Base-by-base conservation (phyloP, 2,888 invertebrate species). In the Tipula vernalis region DNA sequence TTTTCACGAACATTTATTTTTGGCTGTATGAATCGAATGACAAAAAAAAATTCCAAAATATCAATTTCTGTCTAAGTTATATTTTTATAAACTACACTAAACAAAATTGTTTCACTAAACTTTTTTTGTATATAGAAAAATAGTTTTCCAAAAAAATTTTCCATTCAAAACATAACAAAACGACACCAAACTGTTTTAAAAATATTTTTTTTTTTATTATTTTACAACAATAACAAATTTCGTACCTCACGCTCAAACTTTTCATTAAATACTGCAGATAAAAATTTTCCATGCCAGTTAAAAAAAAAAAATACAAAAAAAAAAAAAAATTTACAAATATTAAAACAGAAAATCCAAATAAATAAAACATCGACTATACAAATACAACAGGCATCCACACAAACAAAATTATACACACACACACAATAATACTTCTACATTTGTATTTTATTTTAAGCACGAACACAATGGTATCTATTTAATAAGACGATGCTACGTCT, bases 201-300 rank as follows among this genome's bases (percentile, higher is more conserved):
- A 10, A 71, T 71, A 28, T 84, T 84, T 84, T 83, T 83, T 36
- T 36, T 36, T 18, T 83, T 71, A 71, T 36, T 39, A 84, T 84
- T 84, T 83, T 84, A 57, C 28, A 18, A 57, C 71, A 15, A 39
- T 84, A 41, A 83, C 10, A 83, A 84, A 84, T 39, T 84, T 84
- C 41, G 41, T 84, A 39, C 85, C 18, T 28, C 28, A 42, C 85
- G 42, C 41, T 42, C 18, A 85, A 42, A 85, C 44, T 44, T 42
- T 85, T 42, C 42, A 85, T 85, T 42, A 42, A 85, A 85, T 41
- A 85, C 85, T 85, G 85, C 85, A 42, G 85, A 85, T 85, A 85
- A 85, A 28, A 85, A 15, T 42, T 85, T 85, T 85, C 85, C 85
- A 85, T 85, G 42, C 44, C 44, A 42, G 18, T 85, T 85, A 10